These are phyloP conservation scores for Conomelus anceps DNA, from an alignment of 2,888 invertebrate genomes.

Conservation along the genomic window DNA sequence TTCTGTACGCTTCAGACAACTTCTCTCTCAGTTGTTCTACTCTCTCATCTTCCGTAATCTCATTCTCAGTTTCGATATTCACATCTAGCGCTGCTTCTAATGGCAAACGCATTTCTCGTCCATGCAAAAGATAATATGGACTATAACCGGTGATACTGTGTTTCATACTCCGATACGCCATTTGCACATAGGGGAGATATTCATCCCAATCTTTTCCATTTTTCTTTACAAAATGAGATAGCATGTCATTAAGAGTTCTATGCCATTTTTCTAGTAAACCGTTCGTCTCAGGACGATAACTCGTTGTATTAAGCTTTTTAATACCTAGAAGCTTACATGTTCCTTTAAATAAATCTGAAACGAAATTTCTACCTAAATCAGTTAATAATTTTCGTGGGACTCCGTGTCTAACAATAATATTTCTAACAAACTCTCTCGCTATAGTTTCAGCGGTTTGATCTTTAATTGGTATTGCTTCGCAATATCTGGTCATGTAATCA, in stretches of 20 bases:
- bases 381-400: too few species aligned
- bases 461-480: too few species aligned
- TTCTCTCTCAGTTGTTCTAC: background rate
- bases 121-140: background rate
- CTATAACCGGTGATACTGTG: background rate
- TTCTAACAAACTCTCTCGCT: too few species aligned
- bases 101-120: background rate
- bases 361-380: too few species aligned
- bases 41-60: background rate
- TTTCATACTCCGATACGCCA: conserved; percentile 30
- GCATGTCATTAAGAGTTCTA: conserved; percentile 36
- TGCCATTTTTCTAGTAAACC: conserved; percentile 37
- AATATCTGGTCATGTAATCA: too few species aligned
- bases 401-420: too few species aligned
- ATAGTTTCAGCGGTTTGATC: too few species aligned
- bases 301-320: conserved; percentile 31
- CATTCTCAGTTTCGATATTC: background rate
- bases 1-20: background rate
- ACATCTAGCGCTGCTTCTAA: background rate
- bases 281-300: conserved; percentile 35
- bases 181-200: conserved; percentile 35
- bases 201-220: conserved; percentile 38
- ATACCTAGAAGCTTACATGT: too few species aligned
- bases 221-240: conserved; percentile 36
- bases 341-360: too few species aligned